phyloP scores from a whole-genome alignment of 2,888 invertebrate genomes.

The Thysanoteuthis rhombus region DNA sequence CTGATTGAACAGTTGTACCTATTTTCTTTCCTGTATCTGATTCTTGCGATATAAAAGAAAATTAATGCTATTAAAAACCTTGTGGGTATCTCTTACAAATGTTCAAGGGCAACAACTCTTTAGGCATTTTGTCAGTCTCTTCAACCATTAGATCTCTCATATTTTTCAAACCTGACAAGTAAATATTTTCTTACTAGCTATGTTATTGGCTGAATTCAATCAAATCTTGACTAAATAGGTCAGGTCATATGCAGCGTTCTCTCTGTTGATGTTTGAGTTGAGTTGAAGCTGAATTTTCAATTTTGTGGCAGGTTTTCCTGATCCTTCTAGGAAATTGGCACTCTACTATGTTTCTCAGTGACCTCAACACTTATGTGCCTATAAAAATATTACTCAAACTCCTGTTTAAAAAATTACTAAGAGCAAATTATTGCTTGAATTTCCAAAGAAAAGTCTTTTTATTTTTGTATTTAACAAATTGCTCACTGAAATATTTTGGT shows the following conservation, averaged over 20 bases:
- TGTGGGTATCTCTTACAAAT: background rate
- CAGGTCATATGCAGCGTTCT: background rate
- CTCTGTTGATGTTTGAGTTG: no score
- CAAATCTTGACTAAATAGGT: background rate
- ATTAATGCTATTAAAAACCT: background rate
- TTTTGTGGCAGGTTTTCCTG: no score
- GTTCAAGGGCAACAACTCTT: background rate
- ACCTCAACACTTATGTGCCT: no score
- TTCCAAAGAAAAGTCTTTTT: no score
- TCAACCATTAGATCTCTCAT: background rate
- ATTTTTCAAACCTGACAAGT: background rate
- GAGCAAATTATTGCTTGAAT: no score
- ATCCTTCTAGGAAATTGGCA: no score
- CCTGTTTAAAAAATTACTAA: no score
- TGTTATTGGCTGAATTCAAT: background rate
- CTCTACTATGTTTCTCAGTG: no score
- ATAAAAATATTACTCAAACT: no score
- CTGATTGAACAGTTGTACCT: background rate
- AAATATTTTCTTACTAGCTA: background rate
- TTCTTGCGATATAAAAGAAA: background rate
- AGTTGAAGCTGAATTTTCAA: no score
- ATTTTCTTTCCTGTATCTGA: background rate
- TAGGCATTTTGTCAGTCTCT: background rate
- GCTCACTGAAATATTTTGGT: no score
- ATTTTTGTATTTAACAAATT: no score